Conservation (phyloP, 2,888 invertebrate genomes). For the Oscheius sp. region DNA sequence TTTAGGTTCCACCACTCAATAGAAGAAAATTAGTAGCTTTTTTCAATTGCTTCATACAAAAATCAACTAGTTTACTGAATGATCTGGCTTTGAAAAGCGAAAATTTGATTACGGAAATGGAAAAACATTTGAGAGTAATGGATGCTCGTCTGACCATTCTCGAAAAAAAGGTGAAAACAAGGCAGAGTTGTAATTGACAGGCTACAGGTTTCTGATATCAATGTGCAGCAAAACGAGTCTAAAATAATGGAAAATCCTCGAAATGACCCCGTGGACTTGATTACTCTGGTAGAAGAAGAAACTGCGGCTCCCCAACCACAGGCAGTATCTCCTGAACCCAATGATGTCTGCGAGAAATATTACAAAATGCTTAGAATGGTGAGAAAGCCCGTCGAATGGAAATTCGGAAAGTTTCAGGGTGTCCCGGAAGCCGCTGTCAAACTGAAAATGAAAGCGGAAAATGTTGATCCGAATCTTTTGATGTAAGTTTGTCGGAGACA, state of each 20-base stretch:
- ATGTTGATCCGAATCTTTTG: slow-evolving; percentile 56
- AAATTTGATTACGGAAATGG: slow-evolving; percentile 36
- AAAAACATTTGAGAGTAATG: slow-evolving; percentile 41
- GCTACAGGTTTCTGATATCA: slow-evolving; percentile 5
- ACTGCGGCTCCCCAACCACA: not conserved
- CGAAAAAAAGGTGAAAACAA: slow-evolving; percentile 37
- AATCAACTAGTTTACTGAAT: slow-evolving; percentile 44
- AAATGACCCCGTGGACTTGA: not conserved
- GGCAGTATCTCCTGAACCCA: slow-evolving; percentile 17
- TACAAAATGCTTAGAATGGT: slow-evolving; percentile 69
- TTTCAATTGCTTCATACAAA: slow-evolving; percentile 50
- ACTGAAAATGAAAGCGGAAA: slow-evolving; percentile 65
- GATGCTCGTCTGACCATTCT: slow-evolving; percentile 44
- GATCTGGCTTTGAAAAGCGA: slow-evolving; percentile 39
- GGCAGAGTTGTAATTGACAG: not conserved
- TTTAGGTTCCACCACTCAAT: slow-evolving; percentile 48
- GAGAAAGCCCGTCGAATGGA: not conserved
- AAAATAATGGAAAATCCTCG: not conserved
- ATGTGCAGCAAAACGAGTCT: not conserved
- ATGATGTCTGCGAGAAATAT: slow-evolving; percentile 62
- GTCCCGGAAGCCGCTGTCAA: slow-evolving; percentile 63
- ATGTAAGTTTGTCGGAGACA: slow-evolving; percentile 21
- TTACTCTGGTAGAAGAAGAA: not conserved
- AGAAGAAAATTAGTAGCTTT: slow-evolving; percentile 49
- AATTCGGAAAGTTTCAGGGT: slow-evolving; percentile 51